phyloP scores from a whole-genome alignment of 2,888 invertebrate genomes.

The Papilio demoleus region DNA sequence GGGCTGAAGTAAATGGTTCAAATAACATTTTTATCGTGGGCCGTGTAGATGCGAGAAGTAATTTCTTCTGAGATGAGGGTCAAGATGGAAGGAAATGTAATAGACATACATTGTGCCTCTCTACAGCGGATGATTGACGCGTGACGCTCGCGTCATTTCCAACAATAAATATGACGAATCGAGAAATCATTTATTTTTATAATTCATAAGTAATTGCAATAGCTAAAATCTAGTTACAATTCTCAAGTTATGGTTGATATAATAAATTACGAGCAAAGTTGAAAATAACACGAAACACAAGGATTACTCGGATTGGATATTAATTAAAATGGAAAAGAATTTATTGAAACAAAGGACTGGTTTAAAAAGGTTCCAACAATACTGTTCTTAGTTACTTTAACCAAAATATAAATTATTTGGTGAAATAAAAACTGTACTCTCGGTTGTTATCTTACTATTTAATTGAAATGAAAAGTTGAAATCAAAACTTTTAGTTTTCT shows the following conservation, averaged over 20 bases:
- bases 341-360: not conserved
- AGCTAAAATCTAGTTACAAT: too few relatives aligned
- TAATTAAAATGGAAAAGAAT: too few relatives aligned
- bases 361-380: not conserved
- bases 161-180: constrained; percentile 5
- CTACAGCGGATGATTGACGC: constrained; percentile 18
- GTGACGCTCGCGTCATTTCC: constrained; percentile 5
- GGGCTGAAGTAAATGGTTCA: constrained; percentile 26
- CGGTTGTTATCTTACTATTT: constrained; percentile 6
- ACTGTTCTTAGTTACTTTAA: not conserved
- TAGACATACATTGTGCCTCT: constrained; percentile 25
- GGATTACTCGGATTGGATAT: too few relatives aligned
- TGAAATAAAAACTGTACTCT: not conserved
- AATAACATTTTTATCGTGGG: constrained; percentile 21
- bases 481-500: constrained; percentile 1
- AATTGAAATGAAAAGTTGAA: constrained; percentile 14
- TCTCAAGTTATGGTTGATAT: too few relatives aligned
- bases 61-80: constrained; percentile 41
- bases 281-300: too few relatives aligned
- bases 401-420: not conserved
- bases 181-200: not conserved
- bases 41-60: constrained; percentile 35
- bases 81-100: constrained; percentile 39
- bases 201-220: not conserved
- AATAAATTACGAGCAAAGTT: too few relatives aligned